These are phyloP conservation scores for Lepetodrilus schrolli DNA, from an alignment of 2,888 invertebrate species.

Conservation along the genomic window DNA sequence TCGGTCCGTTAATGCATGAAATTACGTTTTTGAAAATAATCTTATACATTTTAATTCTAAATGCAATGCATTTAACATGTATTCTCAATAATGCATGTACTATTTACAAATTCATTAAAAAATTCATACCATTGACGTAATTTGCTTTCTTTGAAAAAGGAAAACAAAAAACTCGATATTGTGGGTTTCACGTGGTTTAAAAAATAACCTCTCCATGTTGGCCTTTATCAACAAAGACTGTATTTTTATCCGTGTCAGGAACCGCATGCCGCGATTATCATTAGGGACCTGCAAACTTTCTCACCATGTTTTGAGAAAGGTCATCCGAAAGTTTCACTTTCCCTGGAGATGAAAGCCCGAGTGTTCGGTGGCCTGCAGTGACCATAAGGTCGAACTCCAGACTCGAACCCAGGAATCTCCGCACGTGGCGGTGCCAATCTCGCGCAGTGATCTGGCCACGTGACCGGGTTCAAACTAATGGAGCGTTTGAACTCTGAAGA, in stretches of 20 bases:
- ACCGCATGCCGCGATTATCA: conserved; percentile 6
- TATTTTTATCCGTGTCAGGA: not conserved
- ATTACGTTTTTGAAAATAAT: not conserved
- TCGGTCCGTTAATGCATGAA: not conserved
- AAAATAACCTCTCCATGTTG: not conserved
- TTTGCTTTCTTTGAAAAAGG: not conserved
- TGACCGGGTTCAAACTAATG: conserved; percentile 8
- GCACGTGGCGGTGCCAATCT: conserved; percentile 23
- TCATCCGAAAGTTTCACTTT: conserved; percentile 17
- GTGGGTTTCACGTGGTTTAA: not conserved
- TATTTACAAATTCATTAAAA: no score
- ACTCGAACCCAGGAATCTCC: not conserved
- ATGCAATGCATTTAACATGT: no score
- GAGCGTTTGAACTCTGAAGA: not conserved
- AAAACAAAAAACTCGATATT: not conserved
- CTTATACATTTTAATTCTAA: not conserved
- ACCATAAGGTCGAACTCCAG: not conserved
- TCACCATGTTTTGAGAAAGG: not conserved
- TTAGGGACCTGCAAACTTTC: not conserved
- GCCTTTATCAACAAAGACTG: conserved; percentile 4
- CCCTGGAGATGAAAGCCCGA: not conserved
- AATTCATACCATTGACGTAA: no score
- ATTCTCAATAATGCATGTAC: no score
- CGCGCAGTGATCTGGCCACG: not conserved
- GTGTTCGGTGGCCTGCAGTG: conserved; percentile 12